A percentile compares a stretch with the other conserved stretches of the same genome.
Evolutionary conservation across 2,113 vertebrate species (phyloP).

Genomic region (Syngnathoides biaculeatus): DNA sequence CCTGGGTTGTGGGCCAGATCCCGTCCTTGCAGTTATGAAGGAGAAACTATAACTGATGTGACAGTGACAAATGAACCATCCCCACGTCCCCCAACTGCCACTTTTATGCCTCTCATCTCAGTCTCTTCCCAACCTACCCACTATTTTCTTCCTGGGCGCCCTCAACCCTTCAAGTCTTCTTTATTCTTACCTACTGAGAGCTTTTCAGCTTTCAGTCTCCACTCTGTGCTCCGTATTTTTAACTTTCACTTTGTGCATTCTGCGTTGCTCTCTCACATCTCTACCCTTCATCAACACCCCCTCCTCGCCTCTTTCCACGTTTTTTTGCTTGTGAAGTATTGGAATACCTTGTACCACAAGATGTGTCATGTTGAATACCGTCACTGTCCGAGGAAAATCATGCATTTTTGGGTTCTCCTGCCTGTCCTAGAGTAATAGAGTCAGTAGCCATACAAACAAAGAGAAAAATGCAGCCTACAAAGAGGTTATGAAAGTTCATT

Average conservation of each 20-base stretch:
- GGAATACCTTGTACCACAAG: slow-evolving; percentile 20
- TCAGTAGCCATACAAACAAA: background rate
- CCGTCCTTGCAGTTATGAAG: slow-evolving; percentile 69
- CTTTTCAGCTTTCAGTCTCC: slow-evolving; percentile 32
- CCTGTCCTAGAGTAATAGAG: background rate
- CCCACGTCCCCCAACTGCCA: slow-evolving; percentile 59
- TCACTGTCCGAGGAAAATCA: background rate
- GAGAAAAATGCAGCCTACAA: background rate
- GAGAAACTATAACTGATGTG: slow-evolving; percentile 71
- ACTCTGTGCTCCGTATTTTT: slow-evolving; percentile 35
- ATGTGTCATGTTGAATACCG: slow-evolving; percentile 10
- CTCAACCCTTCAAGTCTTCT: slow-evolving; percentile 11
- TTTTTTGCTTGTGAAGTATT: slow-evolving; percentile 13
- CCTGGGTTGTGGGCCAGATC: slow-evolving; percentile 51
- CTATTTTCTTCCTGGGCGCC: slow-evolving; percentile 6
- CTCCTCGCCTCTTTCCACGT: slow-evolving; percentile 12
- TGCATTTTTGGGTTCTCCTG: background rate
- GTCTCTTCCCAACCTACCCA: slow-evolving; percentile 34
- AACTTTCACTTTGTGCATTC: slow-evolving; percentile 37
- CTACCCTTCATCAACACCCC: slow-evolving; percentile 24
- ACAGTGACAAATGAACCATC: slow-evolving; percentile 77
- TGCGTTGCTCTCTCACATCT: slow-evolving; percentile 23
- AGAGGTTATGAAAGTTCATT: too few relatives aligned
- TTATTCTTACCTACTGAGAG: slow-evolving; percentile 40
- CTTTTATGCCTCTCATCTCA: slow-evolving; percentile 56